These are phyloP conservation scores for Phalacrocorax brasilianus DNA, from an alignment of 2,113 vertebrate species.

Conservation along the genomic window DNA sequence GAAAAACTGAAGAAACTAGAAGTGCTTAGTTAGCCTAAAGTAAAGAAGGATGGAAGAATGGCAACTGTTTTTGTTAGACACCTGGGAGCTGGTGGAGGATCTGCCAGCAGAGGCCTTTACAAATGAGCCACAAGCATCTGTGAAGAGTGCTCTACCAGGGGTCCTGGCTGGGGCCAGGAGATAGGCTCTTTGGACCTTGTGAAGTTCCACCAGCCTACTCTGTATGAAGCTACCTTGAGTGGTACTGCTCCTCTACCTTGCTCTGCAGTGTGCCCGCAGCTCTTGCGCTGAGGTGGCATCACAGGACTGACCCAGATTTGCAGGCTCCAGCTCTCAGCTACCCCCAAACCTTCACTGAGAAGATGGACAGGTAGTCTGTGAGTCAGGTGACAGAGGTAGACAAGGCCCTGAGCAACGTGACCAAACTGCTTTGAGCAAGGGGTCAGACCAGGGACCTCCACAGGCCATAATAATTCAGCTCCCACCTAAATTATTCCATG, in stretches of 20 bases:
- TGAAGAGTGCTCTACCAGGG: neutral
- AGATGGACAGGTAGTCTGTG: neutral
- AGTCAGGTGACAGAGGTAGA: neutral
- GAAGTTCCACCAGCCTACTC: neutral
- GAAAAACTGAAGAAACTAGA: neutral
- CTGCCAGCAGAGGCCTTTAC: neutral
- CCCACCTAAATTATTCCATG: neutral
- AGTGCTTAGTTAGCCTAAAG: neutral
- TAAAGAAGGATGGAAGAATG: neutral
- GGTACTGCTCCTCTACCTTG: neutral
- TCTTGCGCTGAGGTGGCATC: fast-evolving
- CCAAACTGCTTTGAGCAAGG: neutral
- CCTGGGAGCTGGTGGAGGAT: neutral
- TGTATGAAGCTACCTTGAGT: neutral
- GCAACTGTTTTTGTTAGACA: neutral
- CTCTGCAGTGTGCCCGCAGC: neutral
- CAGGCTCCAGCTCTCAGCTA: neutral
- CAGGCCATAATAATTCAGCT: neutral
- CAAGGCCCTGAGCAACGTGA: neutral
- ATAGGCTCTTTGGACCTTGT: neutral
- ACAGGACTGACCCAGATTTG: neutral
- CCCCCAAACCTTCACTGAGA: neutral
- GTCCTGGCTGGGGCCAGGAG: neutral
- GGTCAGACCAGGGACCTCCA: neutral
- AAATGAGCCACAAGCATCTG: neutral